Percentiles rank a stretch among this genome's conserved stretches.
Conservation (phyloP, 2,113 vertebrate genomes). For the Carettochelys insculpta region DNA sequence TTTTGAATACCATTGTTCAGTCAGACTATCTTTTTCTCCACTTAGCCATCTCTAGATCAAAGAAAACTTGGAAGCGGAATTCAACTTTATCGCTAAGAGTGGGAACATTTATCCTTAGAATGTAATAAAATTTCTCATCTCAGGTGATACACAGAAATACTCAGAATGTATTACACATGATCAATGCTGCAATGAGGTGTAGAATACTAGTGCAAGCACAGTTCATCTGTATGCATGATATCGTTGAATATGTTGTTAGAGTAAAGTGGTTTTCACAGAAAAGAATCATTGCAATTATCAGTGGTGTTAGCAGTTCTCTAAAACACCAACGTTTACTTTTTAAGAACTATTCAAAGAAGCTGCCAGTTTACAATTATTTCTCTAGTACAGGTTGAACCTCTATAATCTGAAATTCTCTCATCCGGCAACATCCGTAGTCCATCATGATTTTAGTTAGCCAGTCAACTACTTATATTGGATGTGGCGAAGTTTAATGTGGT, state of each 20-base stretch:
- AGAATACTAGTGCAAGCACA: constrained; percentile 61
- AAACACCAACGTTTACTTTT: constrained; percentile 55
- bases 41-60: not conserved
- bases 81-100: not conserved
- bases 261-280: constrained; percentile 62
- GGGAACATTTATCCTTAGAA: constrained; percentile 38
- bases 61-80: not conserved
- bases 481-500: too few relatives aligned
- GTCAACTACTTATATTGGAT: too few relatives aligned
- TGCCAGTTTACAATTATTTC: constrained; percentile 29
- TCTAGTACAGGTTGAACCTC: too few relatives aligned
- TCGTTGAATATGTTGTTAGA: constrained; percentile 58
- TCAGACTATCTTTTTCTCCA: not conserved
- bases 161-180: constrained; percentile 54
- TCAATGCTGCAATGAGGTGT: constrained; percentile 49
- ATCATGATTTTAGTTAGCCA: too few relatives aligned
- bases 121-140: constrained; percentile 54
- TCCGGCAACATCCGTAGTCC: too few relatives aligned
- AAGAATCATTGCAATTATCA: constrained; percentile 61
- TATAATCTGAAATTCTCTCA: too few relatives aligned
- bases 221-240: constrained; percentile 56
- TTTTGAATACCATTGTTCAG: not conserved
- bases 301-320: constrained; percentile 46
- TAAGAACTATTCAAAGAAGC: constrained; percentile 49
- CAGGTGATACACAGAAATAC: constrained; percentile 28